A percentile compares a stretch with the other conserved stretches of the same genome.
Conservation (phyloP, 2,888 invertebrate genomes). For the Ceriagrion tenellum region DNA sequence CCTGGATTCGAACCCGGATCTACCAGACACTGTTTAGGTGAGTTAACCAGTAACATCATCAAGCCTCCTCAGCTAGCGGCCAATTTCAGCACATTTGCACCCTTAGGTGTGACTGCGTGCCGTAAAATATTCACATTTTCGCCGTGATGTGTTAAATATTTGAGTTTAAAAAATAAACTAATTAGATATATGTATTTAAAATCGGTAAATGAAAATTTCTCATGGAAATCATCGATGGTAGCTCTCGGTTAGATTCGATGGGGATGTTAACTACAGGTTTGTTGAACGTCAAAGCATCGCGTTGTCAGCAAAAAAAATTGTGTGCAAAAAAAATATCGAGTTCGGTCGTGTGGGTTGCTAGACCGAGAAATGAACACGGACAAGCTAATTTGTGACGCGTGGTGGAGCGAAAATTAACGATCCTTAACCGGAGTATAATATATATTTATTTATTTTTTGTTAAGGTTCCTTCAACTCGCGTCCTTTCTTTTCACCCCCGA, state of each 20-base stretch:
- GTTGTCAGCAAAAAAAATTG: not conserved
- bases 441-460: not conserved
- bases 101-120: too few relatives aligned
- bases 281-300: not conserved
- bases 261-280: not conserved
- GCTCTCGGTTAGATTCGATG: not conserved
- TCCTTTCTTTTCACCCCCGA: not conserved
- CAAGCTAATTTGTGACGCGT: not conserved
- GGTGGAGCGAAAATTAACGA: constrained; percentile 5
- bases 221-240: not conserved
- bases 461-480: not conserved
- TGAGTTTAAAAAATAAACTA: too few relatives aligned
- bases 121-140: too few relatives aligned
- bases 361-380: not conserved
- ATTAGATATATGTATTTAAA: too few relatives aligned
- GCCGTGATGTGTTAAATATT: too few relatives aligned
- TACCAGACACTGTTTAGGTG: too few relatives aligned
- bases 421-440: constrained; percentile 20
- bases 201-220: too few relatives aligned
- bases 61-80: too few relatives aligned
- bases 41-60: too few relatives aligned
- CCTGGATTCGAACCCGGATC: too few relatives aligned
- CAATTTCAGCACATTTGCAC: too few relatives aligned
- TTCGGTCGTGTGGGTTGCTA: not conserved
- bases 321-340: not conserved